These are phyloP conservation scores for Podotricha telesiphe DNA, from an alignment of 2,888 invertebrate genomes.

Conservation along the genomic window DNA sequence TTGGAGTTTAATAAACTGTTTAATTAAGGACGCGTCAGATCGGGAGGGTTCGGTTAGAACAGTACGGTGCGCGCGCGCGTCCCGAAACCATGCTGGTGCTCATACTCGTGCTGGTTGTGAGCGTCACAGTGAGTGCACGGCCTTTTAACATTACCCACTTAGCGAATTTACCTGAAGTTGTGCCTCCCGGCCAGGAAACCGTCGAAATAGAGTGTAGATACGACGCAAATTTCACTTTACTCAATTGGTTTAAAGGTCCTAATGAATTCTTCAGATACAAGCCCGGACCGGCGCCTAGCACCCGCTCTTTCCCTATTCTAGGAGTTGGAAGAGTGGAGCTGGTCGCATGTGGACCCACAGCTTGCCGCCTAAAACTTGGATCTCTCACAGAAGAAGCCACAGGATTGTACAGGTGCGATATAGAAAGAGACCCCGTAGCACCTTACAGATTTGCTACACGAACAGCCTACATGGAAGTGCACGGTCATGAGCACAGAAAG, in stretches of 20 bases:
- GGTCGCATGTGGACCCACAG: constrained; percentile 66
- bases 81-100: constrained; percentile 67
- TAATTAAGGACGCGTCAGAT: constrained; percentile 75
- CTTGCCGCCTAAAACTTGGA: constrained; percentile 66
- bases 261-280: constrained; percentile 75
- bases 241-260: constrained; percentile 74
- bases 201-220: constrained; percentile 74
- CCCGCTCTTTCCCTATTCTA: constrained; percentile 64
- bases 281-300: constrained; percentile 69
- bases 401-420: constrained; percentile 72
- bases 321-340: constrained; percentile 70
- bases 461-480: constrained; percentile 68
- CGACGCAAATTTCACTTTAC: constrained; percentile 74
- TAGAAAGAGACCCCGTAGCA: constrained; percentile 68
- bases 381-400: constrained; percentile 69
- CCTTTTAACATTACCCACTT: constrained; percentile 71
- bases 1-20: constrained; percentile 80
- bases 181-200: constrained; percentile 60
- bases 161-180: constrained; percentile 62
- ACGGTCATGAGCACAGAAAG: constrained; percentile 60
- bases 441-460: constrained; percentile 69
- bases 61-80: constrained; percentile 69
- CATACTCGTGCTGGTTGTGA: constrained; percentile 52
- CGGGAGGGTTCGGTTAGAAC: constrained; percentile 54
- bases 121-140: constrained; percentile 50